A percentile compares a stretch with the other conserved stretches of the same genome.
phyloP scores from a whole-genome alignment of 1,140 invertebrate genomes.

The Tigriopus japonicus region DNA sequence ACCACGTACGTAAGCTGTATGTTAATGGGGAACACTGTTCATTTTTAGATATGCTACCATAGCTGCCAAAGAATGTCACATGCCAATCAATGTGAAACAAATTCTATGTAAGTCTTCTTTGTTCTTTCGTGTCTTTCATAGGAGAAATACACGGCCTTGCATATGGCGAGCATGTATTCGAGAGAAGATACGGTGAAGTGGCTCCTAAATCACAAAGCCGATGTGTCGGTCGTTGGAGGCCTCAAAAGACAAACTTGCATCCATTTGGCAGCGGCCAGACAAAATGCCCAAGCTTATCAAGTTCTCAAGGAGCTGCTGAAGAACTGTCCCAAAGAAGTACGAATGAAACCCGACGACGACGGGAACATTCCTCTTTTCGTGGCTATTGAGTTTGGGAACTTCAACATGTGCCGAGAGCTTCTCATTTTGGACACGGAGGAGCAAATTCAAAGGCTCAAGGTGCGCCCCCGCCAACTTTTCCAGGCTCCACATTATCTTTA shows the following conservation, averaged over 20 bases:
- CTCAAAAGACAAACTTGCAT: conserved; percentile 19
- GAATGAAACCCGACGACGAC: conserved; percentile 24
- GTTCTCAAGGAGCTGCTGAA: background rate
- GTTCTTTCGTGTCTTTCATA: background rate
- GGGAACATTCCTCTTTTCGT: conserved; percentile 80
- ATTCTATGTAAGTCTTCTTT: no score
- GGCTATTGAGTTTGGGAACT: conserved; percentile 78
- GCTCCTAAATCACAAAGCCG: conserved; percentile 66
- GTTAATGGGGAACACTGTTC: background rate
- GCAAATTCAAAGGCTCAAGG: conserved; percentile 49
- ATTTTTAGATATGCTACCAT: background rate
- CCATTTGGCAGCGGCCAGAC: conserved; percentile 13
- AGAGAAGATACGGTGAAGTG: conserved; percentile 85
- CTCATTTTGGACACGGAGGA: conserved; percentile 47
- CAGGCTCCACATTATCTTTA: no score
- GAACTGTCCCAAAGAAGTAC: background rate
- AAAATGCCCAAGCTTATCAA: conserved; percentile 14
- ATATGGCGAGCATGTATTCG: conserved; percentile 78
- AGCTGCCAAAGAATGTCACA: background rate
- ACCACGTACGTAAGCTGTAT: conserved; percentile 32
- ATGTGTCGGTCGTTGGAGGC: conserved; percentile 72
- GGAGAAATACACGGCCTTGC: conserved; percentile 80
- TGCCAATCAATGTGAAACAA: no score
- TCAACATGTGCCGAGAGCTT: conserved; percentile 74
- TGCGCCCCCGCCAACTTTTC: no score